Evolutionary conservation across 2,888 invertebrate genomes (phyloP), one percentile per base, ranked within the genome.

Genomic region (Meta bourneti): DNA sequence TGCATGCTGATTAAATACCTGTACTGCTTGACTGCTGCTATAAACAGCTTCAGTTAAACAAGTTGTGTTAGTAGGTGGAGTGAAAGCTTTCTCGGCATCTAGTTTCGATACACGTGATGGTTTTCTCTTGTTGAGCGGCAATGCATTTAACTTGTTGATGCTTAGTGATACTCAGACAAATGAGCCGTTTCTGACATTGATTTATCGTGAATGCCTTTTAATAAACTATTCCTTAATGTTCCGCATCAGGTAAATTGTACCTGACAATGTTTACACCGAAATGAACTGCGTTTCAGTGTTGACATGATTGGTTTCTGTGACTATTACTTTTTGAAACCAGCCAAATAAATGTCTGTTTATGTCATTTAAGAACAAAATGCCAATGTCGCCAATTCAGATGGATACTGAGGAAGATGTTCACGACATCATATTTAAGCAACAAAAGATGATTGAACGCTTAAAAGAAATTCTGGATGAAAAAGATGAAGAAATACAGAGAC

Each of bases 401-500:
- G 92, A 91, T 83, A 92, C 89, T 48, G 83, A 92, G 54, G 93
- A 92, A 9, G 93, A 93, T 81, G 86, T 90, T n/a, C 89, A 87
- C 19, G 91, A 92, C 72, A 81, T 93, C 51, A 87, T 93, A 16
- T 85, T 89, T 20, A 90, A 85, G 34, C 93, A 92, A 81, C 93
- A 93, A 75, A 90, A 93, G 72, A 85, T 94, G 70, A 93, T 94
- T 54, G 94, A 94, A 92, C 95, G 95, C 92, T 93, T 96, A 92
- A 95, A 95, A 93, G 93, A 94, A 34, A 91, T 95, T 94, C 95
- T 98, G 72, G 96, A 97, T 92, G 97, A 97, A 92, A 97, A 97
- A 94, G 98, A 98, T 94, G 96, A 97, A 93, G 96, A 97, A 94
- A 98, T 98, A 94, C 96, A 96, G 93, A 97, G 98, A 94, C 95